Base-by-base conservation (phyloP, 2,888 invertebrate genomes). In the Thalpophila matura region DNA sequence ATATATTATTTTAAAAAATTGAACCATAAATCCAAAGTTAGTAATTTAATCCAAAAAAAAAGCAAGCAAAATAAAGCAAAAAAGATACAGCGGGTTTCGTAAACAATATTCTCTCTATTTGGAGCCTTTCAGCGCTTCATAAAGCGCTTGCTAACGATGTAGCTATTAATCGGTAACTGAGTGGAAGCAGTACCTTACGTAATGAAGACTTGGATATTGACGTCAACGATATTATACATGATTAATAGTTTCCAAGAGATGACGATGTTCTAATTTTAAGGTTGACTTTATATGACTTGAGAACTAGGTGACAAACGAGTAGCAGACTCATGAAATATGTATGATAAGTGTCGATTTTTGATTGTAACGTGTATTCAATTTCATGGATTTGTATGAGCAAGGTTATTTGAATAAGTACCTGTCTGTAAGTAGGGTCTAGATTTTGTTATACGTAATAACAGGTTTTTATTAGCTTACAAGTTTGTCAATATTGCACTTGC, bases 241-340 rank as follows among this genome's bases (percentile, higher is more conserved):
- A 80, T 80, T 63, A 80, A 74, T 80, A 63, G 71, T 69, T 77
- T 66, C 68, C 42, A 47, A 66, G 64, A 77, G 54, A 69, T 65
- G 69, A 49, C 54, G 40, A 37, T 14, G 51, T 35, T 47, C 59
- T 20, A 63, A 49, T 67, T 63, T 56, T 53, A 43, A 57, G 31
- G 68, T 16, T 27, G 38, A 66, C 49, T 71, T 71, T 61, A 58
- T 62, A 54, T 38, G 46, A 31, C 26, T 58, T 50, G 29, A 45
- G 35, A 60, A 74, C 50, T 67, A 47, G 38, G 43, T 54, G 51
- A 60, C 29, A 31, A 16, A n/a, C n/a, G n/a, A n/a, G n/a, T n/a
- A n/a, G n/a, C n/a, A n/a, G n/a, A n/a, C n/a, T n/a, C n/a, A n/a
- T 35, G 46, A 51, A 47, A 38, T 46, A 10, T 33, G 35, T 54